Evolutionary conservation across 2,113 vertebrate species (phyloP), one percentile per base, ranked within the genome.

Genomic region (Empidonax traillii): DNA sequence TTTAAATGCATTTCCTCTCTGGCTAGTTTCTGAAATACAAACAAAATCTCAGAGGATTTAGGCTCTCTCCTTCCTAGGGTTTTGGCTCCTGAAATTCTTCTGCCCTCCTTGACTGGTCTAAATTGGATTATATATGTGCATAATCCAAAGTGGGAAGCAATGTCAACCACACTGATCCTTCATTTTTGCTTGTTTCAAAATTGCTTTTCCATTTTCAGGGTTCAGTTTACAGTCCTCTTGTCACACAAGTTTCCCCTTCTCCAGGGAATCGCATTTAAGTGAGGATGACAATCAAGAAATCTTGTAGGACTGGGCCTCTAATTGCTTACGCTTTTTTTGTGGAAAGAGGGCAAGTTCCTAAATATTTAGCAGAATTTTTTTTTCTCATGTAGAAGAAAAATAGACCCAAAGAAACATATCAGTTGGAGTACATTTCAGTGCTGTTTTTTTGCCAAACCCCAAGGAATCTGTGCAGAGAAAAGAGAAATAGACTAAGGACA

Each of bases 121-220:
- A 95, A 97, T 91, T 90, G 85, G 93, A 94, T 93, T 87, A 96
- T 94, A 95, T 51, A 91, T 89, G 91, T 35, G 59, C 12, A 59
- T 91, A 93, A 95, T 93, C 85, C 89, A 63, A 95, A 93, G 67
- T 93, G 78, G 94, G 87, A 96, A 96, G 93, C 67, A 93, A 80
- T 90, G 79, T 94, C 92, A 95, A 95, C 85, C 87, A 88, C 93
- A 77, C 10, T 76, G 87, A 93, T 91, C 78, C 73, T 87, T 95
- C 69, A 65, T 65, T 59, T 96, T 90, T 88, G 4, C 92, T 94
- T 93, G 82, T 96, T 96, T 96, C 93, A 91, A 94, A 96, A 55
- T 31, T 39, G 24, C 52, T 77, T 83, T 96, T 96, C 61, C 82
- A 92, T 90, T 92, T 82, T 92, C 90, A 94, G 59, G 44, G 68